Conservation (phyloP, 1,140 invertebrate species). For the Ptiloglossa arizonensis region DNA sequence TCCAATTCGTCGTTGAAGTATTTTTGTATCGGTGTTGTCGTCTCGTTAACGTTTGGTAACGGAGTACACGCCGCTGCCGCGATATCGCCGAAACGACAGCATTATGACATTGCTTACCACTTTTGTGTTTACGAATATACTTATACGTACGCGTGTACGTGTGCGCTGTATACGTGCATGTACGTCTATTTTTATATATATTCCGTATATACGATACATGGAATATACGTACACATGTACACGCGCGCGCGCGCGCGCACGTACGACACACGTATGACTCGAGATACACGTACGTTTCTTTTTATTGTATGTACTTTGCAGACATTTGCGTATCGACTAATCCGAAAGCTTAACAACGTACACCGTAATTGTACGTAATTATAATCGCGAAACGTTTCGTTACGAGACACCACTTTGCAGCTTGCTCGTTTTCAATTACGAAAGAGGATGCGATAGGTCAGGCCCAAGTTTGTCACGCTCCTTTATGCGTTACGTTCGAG, state of each 20-base stretch:
- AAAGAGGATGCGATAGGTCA: constrained; percentile 64
- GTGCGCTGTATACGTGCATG: too few relatives aligned
- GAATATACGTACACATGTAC: too few relatives aligned
- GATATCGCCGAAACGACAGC: constrained; percentile 55
- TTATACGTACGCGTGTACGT: background rate
- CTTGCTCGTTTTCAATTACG: constrained; percentile 31
- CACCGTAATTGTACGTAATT: constrained; percentile 23
- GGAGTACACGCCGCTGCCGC: constrained; percentile 47
- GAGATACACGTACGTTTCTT: background rate
- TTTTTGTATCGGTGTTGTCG: constrained; percentile 74
- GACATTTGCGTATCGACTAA: constrained; percentile 4
- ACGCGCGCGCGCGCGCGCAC: too few relatives aligned
- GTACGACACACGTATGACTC: too few relatives aligned
- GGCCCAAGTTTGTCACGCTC: constrained; percentile 56
- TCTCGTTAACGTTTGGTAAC: constrained; percentile 67
- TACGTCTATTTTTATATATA: background rate
- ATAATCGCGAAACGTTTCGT: constrained; percentile 31
- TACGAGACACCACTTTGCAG: constrained; percentile 37
- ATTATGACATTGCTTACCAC: constrained; percentile 46
- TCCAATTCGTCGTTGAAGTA: constrained; percentile 74
- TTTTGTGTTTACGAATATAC: constrained; percentile 23
- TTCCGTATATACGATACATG: background rate
- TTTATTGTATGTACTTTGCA: constrained; percentile 2
- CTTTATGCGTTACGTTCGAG: constrained; percentile 42
- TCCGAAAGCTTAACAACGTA: background rate